Evolutionary conservation across 2,888 invertebrate genomes (phyloP).

Genomic region (Cantharis lateralis): DNA sequence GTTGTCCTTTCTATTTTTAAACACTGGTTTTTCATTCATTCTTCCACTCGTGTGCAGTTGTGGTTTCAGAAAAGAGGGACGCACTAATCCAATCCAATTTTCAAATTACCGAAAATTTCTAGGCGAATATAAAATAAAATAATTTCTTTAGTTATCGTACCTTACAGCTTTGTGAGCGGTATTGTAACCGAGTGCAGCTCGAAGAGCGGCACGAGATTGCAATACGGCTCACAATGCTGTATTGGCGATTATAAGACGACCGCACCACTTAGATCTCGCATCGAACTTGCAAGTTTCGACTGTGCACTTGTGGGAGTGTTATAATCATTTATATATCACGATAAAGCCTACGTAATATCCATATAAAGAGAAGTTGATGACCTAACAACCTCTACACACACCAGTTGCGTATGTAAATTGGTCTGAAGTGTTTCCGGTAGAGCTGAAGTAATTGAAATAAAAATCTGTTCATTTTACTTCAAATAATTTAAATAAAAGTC

Average conservation of each 20-base stretch:
- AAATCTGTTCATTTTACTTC: constrained; percentile 8
- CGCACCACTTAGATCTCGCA: too few species aligned
- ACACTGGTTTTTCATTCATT: background rate
- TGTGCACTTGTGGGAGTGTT: too few species aligned
- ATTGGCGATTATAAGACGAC: too few species aligned
- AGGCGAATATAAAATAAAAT: background rate
- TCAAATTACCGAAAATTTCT: background rate
- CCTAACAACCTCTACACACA: constrained; percentile 2
- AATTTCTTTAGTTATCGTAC: background rate
- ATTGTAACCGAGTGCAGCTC: too few species aligned
- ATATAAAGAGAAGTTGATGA: constrained; percentile 5
- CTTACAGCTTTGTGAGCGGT: too few species aligned
- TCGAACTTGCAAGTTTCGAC: too few species aligned
- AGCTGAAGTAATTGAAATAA: constrained; percentile 9
- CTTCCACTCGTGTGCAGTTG: background rate
- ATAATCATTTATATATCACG: background rate
- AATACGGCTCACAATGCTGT: too few species aligned
- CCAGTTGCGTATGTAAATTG: constrained; percentile 23
- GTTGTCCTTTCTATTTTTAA: background rate
- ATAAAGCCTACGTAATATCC: background rate
- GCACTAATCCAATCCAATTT: background rate
- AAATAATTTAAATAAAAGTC: background rate
- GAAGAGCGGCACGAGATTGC: too few species aligned
- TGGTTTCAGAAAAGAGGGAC: background rate
- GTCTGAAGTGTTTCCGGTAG: constrained; percentile 22